These are phyloP conservation scores for Diceros bicornis DNA, from an alignment of 2,797 vertebrate species.

Conservation along the genomic window DNA sequence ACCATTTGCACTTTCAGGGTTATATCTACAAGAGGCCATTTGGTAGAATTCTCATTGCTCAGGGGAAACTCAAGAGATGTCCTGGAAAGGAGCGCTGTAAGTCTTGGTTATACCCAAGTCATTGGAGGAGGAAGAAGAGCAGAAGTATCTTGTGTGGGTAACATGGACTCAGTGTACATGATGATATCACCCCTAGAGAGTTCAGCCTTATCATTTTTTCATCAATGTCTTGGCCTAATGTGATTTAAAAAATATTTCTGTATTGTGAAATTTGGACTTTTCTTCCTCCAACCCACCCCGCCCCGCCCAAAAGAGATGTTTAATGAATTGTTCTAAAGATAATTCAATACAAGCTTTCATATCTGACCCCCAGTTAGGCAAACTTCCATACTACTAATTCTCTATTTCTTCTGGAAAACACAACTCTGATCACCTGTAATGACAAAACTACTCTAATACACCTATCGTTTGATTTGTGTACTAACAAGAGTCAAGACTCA, in stretches of 20 bases:
- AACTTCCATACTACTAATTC: background rate
- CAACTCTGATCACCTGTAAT: background rate
- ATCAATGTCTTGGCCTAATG: background rate
- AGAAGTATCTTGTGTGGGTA: background rate
- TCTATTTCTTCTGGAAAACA: background rate
- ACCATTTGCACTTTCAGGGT: background rate
- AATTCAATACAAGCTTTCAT: background rate
- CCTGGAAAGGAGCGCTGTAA: background rate
- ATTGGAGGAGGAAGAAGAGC: background rate
- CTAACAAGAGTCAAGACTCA: background rate
- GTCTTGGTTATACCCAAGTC: background rate
- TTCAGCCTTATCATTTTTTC: background rate
- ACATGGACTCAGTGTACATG: fast-evolving
- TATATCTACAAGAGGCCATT: background rate
- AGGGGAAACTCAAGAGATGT: background rate
- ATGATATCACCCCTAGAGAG: background rate
- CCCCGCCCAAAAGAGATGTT: background rate
- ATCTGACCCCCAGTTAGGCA: background rate
- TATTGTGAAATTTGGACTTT: background rate
- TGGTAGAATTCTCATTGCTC: background rate
- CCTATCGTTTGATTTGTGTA: background rate
- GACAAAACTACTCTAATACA: background rate
- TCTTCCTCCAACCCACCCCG: background rate
- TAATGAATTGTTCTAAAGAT: background rate
- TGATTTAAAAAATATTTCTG: background rate